Base-by-base conservation (phyloP, 2,888 invertebrate genomes). In the Cantharis rustica region DNA sequence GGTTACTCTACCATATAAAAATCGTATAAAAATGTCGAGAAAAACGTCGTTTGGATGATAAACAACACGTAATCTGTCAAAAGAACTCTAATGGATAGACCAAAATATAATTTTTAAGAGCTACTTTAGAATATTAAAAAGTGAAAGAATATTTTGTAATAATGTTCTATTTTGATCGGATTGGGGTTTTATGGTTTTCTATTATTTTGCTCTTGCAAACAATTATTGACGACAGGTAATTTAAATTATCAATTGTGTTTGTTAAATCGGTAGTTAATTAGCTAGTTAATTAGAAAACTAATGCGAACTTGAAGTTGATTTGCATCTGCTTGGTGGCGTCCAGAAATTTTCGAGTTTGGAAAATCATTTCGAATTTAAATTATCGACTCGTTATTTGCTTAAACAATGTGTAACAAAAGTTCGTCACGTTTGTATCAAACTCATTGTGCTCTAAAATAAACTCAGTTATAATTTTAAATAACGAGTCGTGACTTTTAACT, bases 401-500 rank as follows among this genome's bases (percentile, higher is more conserved):
- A 47, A 47, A 47, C 47, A 47, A 47, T 47, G 47, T 47, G 47
- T 47, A 47, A 47, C 47, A 47, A 47, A 47, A 47, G 47, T 47
- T 47, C 47, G 47, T 47, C 47, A 47, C 47, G 47, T 47, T 47
- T 47, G n/a, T 47, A 47, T 47, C n/a, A 47, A 47, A 47, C 47
- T 47, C 47, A 47, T 47, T 47, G 47, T 47, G n/a, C 47, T 47
- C n/a, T 47, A 47, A 47, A 47, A 47, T 47, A 47, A 47, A 47
- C 47, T 47, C 47, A 47, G 47, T 69, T 64, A 72, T 77, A 75
- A 77, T 66, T 66, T 66, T 20, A 66, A 66, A 66, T 66, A 66
- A 66, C 17, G 20, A 66, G 23, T 66, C 64, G 64, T 66, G 64
- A 66, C 64, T 66, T 66, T 66, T n/a, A 66, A 66, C 23, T 20